These are phyloP conservation scores for Baryphthengus martii DNA, from an alignment of 2,113 vertebrate genomes.

Conservation along the genomic window DNA sequence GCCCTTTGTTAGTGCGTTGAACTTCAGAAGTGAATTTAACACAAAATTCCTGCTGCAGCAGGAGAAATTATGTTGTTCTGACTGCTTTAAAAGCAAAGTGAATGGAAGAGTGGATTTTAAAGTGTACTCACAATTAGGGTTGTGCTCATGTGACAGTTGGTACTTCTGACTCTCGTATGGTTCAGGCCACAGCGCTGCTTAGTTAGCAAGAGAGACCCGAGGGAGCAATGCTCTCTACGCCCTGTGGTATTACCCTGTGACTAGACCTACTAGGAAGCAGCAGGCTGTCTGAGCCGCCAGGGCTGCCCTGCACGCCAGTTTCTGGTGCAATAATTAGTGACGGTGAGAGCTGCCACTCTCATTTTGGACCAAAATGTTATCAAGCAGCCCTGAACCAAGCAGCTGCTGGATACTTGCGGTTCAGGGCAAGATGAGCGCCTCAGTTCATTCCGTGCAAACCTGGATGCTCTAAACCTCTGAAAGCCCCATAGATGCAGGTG, in stretches of 20 bases:
- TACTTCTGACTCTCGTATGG: fast-evolving
- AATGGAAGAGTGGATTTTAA: background rate
- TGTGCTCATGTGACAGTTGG: fast-evolving
- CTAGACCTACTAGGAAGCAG: background rate
- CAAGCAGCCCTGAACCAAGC: background rate
- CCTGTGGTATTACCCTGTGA: background rate
- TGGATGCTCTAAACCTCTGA: background rate
- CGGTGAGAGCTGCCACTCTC: background rate
- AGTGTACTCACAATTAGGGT: background rate
- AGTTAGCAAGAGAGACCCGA: background rate
- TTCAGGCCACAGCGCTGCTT: background rate
- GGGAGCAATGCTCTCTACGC: fast-evolving
- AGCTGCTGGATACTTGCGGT: background rate
- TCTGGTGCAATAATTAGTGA: background rate
- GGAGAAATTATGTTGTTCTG: fast-evolving
- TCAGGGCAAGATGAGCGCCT: background rate
- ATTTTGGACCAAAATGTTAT: background rate
- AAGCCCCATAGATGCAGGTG: background rate
- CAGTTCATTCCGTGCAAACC: background rate
- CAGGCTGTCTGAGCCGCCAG: background rate
- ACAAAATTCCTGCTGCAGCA: background rate
- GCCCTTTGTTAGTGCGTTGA: background rate
- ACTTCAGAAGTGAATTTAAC: background rate
- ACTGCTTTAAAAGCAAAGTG: background rate
- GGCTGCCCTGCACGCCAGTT: background rate